Evolutionary conservation across 2,113 vertebrate species (phyloP), one percentile per base, ranked within the genome.

Genomic region (Chaetodon trifascialis): DNA sequence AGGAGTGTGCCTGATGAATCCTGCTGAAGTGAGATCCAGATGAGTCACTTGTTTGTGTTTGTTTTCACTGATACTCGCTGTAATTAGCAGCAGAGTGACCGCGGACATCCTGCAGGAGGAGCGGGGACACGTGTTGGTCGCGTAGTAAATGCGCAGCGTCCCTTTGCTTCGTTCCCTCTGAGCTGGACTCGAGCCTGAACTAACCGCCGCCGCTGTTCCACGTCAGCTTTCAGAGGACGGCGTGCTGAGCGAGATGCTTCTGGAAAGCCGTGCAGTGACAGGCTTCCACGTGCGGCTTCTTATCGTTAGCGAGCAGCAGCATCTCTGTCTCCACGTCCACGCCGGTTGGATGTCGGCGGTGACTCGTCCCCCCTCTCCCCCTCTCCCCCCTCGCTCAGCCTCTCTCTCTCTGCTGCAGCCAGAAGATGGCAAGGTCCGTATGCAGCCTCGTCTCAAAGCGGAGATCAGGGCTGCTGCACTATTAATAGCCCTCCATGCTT

Each of bases 351-450:
- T 59, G 54, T 73, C 51, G 34, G n/a, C 59, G 17, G 38, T 60
- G 44, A 70, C 71, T 70, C 70, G 64, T 55, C 46, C 54, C 30
- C 11, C 34, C 15, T 1, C 1, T 30, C 11, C 34, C 15, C 3
- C 1, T 25, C 30, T 51, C 52, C 25, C 67, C 56, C 55, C 62
- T 11, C 40, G 16, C n/a, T 69, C 49, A 3, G 38, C 63, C 46
- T 70, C 54, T 58, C 30, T 15, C 70, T 83, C 73, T 83, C 89
- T 75, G 89, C 89, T 96, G 94, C 94, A 92, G 93, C 96, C 96
- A 97, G 96, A 95, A 96, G 96, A 96, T 96, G 96, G 95, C 96
- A 96, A 93, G 95, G 95, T 96, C 96, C 88, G 91, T 95, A 94
- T 92, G 85, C 94, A 94, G 92, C 91, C 92, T 94, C 83, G n/a